Conservation (phyloP, 2,113 vertebrate species). For the Cygnus buccinator region DNA sequence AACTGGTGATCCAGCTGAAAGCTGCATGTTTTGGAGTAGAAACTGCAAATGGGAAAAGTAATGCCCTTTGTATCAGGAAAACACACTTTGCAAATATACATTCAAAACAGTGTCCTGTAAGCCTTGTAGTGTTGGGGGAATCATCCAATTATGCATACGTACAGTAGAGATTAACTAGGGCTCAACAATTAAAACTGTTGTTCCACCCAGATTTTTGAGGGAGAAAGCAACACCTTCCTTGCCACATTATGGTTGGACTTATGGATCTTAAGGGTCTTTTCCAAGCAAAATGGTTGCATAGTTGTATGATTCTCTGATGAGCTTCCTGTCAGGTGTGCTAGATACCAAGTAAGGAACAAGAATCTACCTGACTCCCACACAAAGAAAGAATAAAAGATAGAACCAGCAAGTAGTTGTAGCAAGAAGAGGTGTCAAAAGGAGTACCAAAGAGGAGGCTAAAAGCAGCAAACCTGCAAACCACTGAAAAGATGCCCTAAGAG, state of each 20-base stretch:
- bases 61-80: background rate
- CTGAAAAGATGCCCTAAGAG: background rate
- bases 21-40: background rate
- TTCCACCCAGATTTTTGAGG: background rate
- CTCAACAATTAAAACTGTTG: background rate
- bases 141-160: background rate
- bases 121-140: background rate
- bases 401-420: background rate
- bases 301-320: background rate
- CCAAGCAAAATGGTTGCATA: too few species aligned
- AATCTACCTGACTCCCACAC: background rate
- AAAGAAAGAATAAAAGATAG: background rate
- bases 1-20: background rate
- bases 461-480: background rate
- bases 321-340: rapidly evolving
- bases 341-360: background rate
- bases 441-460: background rate
- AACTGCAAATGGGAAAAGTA: background rate
- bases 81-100: background rate
- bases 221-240: background rate
- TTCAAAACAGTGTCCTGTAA: background rate
- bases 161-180: background rate
- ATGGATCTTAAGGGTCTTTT: too few species aligned
- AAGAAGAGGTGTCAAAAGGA: background rate
- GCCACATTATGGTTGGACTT: too few species aligned